Evolutionary conservation across 2,888 invertebrate species (phyloP).

Genomic region (Cephus spinipes): DNA sequence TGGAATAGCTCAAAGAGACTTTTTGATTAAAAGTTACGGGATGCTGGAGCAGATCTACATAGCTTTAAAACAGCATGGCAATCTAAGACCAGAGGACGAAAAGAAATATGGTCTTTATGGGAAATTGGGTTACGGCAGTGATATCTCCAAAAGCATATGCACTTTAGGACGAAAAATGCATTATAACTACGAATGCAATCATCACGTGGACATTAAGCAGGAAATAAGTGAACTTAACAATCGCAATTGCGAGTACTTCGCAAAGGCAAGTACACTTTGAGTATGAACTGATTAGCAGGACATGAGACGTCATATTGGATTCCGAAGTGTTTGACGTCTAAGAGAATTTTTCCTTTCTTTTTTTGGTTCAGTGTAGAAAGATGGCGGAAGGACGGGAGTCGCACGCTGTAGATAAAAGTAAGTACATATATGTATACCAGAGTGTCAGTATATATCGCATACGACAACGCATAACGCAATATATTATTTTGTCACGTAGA

Average conservation of each 20-base stretch:
- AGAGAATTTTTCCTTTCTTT: neutral
- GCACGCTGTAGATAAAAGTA: neutral
- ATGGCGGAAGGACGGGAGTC: neutral
- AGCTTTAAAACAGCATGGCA: conserved; percentile 77
- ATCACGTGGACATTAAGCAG: neutral
- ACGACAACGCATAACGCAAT: neutral
- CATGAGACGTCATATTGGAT: neutral
- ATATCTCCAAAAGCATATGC: conserved; percentile 5
- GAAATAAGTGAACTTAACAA: neutral
- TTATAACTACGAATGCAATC: conserved; percentile 8
- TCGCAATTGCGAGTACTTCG: neutral
- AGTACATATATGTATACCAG: neutral
- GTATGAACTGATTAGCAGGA: neutral
- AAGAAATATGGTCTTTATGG: conserved; percentile 75
- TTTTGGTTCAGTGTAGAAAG: neutral
- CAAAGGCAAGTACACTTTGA: neutral
- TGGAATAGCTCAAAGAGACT: conserved; percentile 76
- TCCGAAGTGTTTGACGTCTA: neutral
- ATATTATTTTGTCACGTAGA: conserved; percentile 28
- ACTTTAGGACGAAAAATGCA: conserved; percentile 6
- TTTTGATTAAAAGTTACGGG: conserved; percentile 77
- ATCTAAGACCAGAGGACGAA: conserved; percentile 74
- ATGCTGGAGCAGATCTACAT: conserved; percentile 76
- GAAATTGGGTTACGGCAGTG: conserved; percentile 52
- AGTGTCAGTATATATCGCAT: neutral